Evolutionary conservation across 1,140 invertebrate genomes (phyloP), one percentile per base, ranked within the genome.

Genomic region (Aethina tumida): DNA sequence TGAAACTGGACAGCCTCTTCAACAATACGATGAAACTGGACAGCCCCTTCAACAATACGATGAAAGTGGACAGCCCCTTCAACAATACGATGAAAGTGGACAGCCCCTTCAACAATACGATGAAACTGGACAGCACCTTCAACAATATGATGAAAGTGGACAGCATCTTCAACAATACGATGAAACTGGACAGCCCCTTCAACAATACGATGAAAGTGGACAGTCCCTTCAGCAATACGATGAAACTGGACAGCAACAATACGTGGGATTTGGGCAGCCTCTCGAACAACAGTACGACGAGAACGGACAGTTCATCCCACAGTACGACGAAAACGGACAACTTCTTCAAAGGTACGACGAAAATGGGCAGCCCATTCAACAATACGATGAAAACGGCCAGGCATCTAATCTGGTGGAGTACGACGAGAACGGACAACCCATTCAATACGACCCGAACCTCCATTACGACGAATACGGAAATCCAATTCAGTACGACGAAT

Each of bases 281-380:
- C 10, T 40, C 12, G 12, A 19, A 17, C 40, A 42, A 35, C 36
- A 38, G 17, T 53, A 49, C 13, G 43, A 53, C 30, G 37, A 51
- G 31, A 39, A 43, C 12, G 49, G 46, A 14, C 40, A 51, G 33
- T 18, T 43, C 1, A 19, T 50, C 14, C 35, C 39, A 2, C 49
- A 54, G 18, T 54, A 48, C 18, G 49, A 53, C 24, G 46, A 47
- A 42, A 41, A 43, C 9, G 44, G 43, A 7, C 46, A 56, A 26
- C 33, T 42, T 9, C 18, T 42, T n/a, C 41, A 42, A 1, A 36
- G 49, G 13, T 57, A 57, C 20, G 53, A 54, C 26, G 43, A 54
- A 36, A 45, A 44, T 18, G 51, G 45, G 1, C 49, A 50, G 26
- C 31, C 31, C 2, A 31, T 47, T 10, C 32, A 39, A n/a, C 39